A percentile compares a stretch with the other conserved stretches of the same genome.
These are phyloP conservation scores for Monochamus alternatus DNA, from an alignment of 2,888 invertebrate genomes.

Conservation along the genomic window DNA sequence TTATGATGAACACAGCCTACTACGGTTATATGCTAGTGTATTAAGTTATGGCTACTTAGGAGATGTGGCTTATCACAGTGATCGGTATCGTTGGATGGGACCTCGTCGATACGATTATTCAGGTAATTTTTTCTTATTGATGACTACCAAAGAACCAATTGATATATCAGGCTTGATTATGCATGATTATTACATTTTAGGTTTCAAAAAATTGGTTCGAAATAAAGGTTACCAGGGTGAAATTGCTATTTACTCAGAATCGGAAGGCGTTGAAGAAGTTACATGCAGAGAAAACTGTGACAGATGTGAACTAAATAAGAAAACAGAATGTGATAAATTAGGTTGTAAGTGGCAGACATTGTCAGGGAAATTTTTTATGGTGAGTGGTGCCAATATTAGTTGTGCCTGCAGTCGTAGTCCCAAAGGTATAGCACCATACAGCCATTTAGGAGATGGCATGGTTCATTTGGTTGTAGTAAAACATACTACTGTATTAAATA, in stretches of 20 bases:
- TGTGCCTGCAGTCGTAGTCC: slow-evolving; percentile 84
- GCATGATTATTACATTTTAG: slow-evolving; percentile 61
- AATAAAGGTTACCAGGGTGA: slow-evolving; percentile 80
- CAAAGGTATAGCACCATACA: slow-evolving; percentile 84
- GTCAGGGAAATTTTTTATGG: slow-evolving; percentile 83
- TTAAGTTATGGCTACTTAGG: slow-evolving; percentile 91
- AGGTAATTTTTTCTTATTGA: slow-evolving; percentile 70
- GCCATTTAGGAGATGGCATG: slow-evolving; percentile 87
- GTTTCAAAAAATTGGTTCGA: slow-evolving; percentile 77
- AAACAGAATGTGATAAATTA: slow-evolving; percentile 53
- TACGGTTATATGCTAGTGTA: slow-evolving; percentile 83
- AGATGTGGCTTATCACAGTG: slow-evolving; percentile 86
- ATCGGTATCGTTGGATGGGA: slow-evolving; percentile 89
- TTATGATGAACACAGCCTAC: slow-evolving; percentile 74
- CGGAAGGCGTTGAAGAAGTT: slow-evolving; percentile 67
- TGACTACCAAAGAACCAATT: too few relatives aligned
- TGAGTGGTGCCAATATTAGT: slow-evolving; percentile 84
- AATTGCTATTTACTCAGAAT: slow-evolving; percentile 73
- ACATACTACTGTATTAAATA: slow-evolving; percentile 82
- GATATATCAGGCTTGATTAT: too few relatives aligned
- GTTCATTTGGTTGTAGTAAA: slow-evolving; percentile 83
- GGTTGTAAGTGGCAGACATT: slow-evolving; percentile 74
- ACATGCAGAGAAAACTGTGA: slow-evolving; percentile 73
- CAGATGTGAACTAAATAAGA: slow-evolving; percentile 64
- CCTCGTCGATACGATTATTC: slow-evolving; percentile 87